Evolutionary conservation across 1,140 invertebrate genomes (phyloP).

Genomic region (Marisa cornuarietis): DNA sequence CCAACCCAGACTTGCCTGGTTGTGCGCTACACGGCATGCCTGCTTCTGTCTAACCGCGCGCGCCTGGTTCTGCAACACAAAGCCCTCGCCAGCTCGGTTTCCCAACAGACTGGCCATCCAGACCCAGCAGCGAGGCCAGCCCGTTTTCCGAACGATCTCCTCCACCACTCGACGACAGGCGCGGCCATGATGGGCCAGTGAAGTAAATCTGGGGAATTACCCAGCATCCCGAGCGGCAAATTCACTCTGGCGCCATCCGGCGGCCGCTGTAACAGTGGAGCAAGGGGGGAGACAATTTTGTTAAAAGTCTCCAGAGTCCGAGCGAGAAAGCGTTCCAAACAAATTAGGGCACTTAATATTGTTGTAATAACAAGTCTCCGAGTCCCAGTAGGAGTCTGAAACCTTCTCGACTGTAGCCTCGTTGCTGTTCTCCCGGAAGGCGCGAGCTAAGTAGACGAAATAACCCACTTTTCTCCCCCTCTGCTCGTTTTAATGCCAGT

Average conservation of each 20-base stretch:
- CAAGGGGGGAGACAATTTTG: conserved; percentile 23
- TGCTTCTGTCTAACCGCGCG: too few species aligned
- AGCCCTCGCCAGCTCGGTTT: too few species aligned
- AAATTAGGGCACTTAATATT: conserved; percentile 27
- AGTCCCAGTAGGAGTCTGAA: too few species aligned
- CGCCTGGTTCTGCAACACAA: too few species aligned
- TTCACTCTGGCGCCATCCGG: conserved; percentile 21
- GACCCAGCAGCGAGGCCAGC: too few species aligned
- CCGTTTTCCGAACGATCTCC: too few species aligned
- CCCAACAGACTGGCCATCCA: too few species aligned
- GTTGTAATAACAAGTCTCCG: conserved; percentile 26
- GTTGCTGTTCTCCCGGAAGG: neutral
- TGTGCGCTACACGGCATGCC: too few species aligned
- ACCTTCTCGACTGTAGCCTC: neutral
- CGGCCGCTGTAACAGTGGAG: conserved; percentile 10
- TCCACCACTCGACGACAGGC: too few species aligned
- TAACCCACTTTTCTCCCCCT: neutral
- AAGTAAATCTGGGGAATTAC: conserved; percentile 27
- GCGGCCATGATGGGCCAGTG: neutral
- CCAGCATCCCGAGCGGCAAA: conserved; percentile 26
- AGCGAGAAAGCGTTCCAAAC: conserved; percentile 26
- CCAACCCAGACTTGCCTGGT: too few species aligned
- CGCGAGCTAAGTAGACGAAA: conserved; percentile 16
- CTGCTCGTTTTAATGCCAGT: neutral
- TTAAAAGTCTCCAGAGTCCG: conserved; percentile 27